Evolutionary conservation across 1,140 invertebrate species (phyloP).

Genomic region (Brachionus paranguensis): DNA sequence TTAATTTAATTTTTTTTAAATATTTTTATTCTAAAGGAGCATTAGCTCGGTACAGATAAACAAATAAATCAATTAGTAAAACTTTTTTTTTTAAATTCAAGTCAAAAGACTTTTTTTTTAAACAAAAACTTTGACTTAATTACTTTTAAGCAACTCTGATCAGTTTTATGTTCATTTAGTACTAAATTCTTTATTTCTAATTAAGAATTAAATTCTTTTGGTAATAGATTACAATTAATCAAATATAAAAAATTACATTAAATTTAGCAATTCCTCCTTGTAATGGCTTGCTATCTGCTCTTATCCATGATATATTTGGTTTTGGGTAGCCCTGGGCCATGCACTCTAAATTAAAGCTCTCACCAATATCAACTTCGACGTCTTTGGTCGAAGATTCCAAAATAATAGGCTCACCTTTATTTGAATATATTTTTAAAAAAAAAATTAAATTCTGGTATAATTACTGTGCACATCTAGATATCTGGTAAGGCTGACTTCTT

Average conservation of each 20-base stretch:
- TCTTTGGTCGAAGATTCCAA: conserved; percentile 38
- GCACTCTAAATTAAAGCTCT: conserved; percentile 3
- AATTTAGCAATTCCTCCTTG: conserved; percentile 39
- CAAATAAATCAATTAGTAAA: too few relatives aligned
- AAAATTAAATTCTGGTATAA: neutral
- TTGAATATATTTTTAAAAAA: neutral
- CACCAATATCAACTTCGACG: conserved; percentile 32
- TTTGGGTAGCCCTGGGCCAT: conserved; percentile 65
- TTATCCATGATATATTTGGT: conserved; percentile 72
- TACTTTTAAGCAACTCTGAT: too few relatives aligned
- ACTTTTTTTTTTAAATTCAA: too few relatives aligned
- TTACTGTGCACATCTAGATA: conserved; percentile 33
- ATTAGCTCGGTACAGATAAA: too few relatives aligned
- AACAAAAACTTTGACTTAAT: too few relatives aligned
- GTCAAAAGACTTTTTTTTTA: too few relatives aligned
- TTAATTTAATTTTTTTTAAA: too few relatives aligned
- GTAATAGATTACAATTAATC: neutral
- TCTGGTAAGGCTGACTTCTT: conserved; percentile 35
- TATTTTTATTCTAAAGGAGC: too few relatives aligned
- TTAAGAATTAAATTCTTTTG: too few relatives aligned
- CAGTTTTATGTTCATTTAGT: too few relatives aligned
- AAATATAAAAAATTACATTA: neutral
- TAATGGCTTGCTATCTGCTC: conserved; percentile 46
- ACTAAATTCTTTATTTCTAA: too few relatives aligned
- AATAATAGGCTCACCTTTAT: conserved; percentile 27